These are phyloP conservation scores for Eupithecia tripunctaria DNA, from an alignment of 2,888 invertebrate genomes.

Conservation along the genomic window DNA sequence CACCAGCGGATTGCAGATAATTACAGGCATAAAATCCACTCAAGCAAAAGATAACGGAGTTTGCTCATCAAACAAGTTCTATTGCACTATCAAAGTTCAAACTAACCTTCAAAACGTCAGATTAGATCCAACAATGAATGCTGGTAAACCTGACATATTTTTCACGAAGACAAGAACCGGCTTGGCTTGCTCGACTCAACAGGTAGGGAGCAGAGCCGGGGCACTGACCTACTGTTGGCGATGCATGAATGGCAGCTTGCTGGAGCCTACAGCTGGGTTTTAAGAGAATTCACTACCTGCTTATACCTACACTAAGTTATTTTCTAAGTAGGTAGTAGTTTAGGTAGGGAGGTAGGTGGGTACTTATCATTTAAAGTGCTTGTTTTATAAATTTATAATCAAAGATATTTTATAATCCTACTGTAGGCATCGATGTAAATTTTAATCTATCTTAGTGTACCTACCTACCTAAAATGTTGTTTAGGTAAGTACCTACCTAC, in stretches of 20 bases:
- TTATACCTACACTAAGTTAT: too few relatives aligned
- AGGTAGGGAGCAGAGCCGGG: constrained; percentile 71
- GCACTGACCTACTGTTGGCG: constrained; percentile 79
- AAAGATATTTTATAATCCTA: too few relatives aligned
- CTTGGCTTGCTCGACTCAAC: constrained; percentile 72
- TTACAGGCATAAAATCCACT: constrained; percentile 32
- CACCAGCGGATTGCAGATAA: constrained; percentile 27
- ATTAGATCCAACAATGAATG: constrained; percentile 51
- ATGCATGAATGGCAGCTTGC: constrained; percentile 68
- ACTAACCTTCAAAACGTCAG: constrained; percentile 33
- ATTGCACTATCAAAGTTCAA: constrained; percentile 22
- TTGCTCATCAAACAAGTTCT: constrained; percentile 15
- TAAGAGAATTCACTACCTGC: not conserved
- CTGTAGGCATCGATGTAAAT: too few relatives aligned
- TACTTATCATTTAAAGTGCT: too few relatives aligned
- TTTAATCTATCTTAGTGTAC: too few relatives aligned
- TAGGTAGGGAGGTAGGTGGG: too few relatives aligned
- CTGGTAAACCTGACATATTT: constrained; percentile 61
- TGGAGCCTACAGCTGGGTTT: constrained; percentile 36
- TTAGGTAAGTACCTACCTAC: too few relatives aligned
- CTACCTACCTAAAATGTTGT: too few relatives aligned
- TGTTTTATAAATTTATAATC: too few relatives aligned
- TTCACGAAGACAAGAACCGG: constrained; percentile 72
- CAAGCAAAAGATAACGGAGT: constrained; percentile 39
- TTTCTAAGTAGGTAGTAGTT: not conserved